These are phyloP conservation scores for Caenorhabditis imperialis DNA, from an alignment of 2,888 invertebrate species.

Conservation along the genomic window DNA sequence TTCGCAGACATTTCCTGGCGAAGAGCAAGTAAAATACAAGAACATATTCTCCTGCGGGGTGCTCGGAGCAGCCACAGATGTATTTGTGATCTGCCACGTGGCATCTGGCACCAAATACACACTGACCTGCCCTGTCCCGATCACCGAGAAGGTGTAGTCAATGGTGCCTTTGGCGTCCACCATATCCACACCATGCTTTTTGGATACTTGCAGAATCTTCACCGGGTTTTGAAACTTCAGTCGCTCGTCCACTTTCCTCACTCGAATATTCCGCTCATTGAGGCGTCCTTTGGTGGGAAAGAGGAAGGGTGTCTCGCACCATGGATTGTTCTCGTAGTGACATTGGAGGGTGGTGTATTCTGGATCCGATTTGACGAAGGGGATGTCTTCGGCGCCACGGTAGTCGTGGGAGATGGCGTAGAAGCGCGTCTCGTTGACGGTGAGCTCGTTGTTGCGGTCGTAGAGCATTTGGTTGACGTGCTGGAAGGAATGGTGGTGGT, in stretches of 20 bases:
- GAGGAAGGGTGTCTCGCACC: slow-evolving; percentile 66
- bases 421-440: slow-evolving; percentile 54
- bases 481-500: slow-evolving; percentile 63
- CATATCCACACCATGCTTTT: slow-evolving; percentile 29
- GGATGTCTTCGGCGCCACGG: slow-evolving; percentile 69
- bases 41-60: slow-evolving; percentile 55
- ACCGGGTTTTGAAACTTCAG: slow-evolving; percentile 48
- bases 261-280: slow-evolving; percentile 58
- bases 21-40: slow-evolving; percentile 60
- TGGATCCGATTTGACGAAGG: slow-evolving; percentile 62
- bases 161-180: slow-evolving; percentile 24
- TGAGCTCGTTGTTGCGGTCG: slow-evolving; percentile 48
- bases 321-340: slow-evolving; percentile 58
- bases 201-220: slow-evolving; percentile 36
- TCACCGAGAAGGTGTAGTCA: slow-evolving; percentile 52
- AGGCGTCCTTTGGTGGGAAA: slow-evolving; percentile 64
- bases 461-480: slow-evolving; percentile 63
- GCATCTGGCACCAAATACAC: slow-evolving; percentile 59
- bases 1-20: slow-evolving; percentile 47
- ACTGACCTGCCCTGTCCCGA: slow-evolving; percentile 63
- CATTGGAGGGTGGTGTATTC: slow-evolving; percentile 49
- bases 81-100: slow-evolving; percentile 46
- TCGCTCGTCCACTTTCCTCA: slow-evolving; percentile 47
- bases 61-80: slow-evolving; percentile 37
- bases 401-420: slow-evolving; percentile 68